A percentile compares a stretch with the other conserved stretches of the same genome.
Conservation (phyloP, 2,888 invertebrate species). For the Lycia hirtaria region DNA sequence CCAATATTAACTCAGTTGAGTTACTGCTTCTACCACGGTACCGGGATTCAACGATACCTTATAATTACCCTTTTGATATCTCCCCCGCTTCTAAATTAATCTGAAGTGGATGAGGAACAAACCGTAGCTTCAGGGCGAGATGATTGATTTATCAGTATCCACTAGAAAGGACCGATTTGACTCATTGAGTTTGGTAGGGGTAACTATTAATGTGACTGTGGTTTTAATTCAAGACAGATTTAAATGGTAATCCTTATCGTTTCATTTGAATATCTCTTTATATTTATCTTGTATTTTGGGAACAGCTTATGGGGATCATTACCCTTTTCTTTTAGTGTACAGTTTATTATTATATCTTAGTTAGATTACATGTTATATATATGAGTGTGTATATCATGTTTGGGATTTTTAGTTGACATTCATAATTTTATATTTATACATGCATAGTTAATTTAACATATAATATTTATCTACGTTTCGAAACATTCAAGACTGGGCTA, state of each 20-base stretch:
- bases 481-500: slow-evolving; percentile 4
- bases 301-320: not conserved
- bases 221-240: slow-evolving; percentile 1
- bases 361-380: not conserved
- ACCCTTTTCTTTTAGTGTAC: not conserved
- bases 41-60: slow-evolving; percentile 11
- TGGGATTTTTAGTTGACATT: slow-evolving; percentile 39
- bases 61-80: slow-evolving; percentile 45
- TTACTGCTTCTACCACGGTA: slow-evolving; percentile 10
- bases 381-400: slow-evolving; percentile 35
- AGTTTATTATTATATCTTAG: not conserved
- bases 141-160: slow-evolving; percentile 37
- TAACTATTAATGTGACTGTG: not conserved
- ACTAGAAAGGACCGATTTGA: slow-evolving; percentile 4
- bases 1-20: not conserved
- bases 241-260: not conserved
- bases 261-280: not conserved
- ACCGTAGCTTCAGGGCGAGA: slow-evolving; percentile 34
- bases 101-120: slow-evolving; percentile 31
- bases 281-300: not conserved
- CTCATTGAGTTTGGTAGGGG: not conserved
- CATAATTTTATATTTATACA: slow-evolving; percentile 37
- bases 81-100: slow-evolving; percentile 40
- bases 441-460: slow-evolving; percentile 26
- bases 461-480: slow-evolving; percentile 27